Evolutionary conservation across 2,113 vertebrate genomes (phyloP), one percentile per base, ranked within the genome.

Genomic region (Odocoileus virginianus): DNA sequence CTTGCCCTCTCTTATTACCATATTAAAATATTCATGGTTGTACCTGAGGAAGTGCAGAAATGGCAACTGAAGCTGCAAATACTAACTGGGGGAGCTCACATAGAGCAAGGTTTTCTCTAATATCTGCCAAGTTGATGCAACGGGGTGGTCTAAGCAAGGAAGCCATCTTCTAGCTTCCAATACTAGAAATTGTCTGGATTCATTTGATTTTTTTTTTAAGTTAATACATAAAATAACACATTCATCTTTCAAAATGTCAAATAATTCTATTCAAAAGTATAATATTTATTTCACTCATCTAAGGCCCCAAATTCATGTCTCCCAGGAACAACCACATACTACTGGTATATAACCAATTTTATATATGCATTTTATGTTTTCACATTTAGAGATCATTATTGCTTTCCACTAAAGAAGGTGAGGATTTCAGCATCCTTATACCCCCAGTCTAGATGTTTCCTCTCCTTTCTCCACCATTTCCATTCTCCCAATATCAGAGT

Each of bases 161-260:
- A 57, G n/a, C 30, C 25, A 11, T 57, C 40, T 28, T 52, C n/a
- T 43, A 45, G 2, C n/a, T 45, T 74, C 60, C 45, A 30, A 74
- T 7, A 40, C 12, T 76, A 52, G 36, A 89, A 82, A 81, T 61
- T 43, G 11, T 8, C 52, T 86, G 28, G 36, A 54, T 86, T 43
- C 12, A 50, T 15, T 93, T 78, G 43, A 50, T 30, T 78, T 45
- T 71, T n/a, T 36, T 67, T 67, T n/a, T 2, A 36, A 25, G n/a
- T 11, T 58, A 71, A 55, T 40, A 79, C 25, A 7, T 95, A 47
- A 60, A 71, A 54, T 45, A n/a, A 47, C 5, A 40, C 1, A 30
- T 36, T 58, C 8, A 81, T 40, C 14, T 94, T 79, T 60, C 36
- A 95, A 87, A 82, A 87, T 57, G 10, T n/a, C 45, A 87, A 81